Percentiles rank a stretch among this genome's conserved stretches.
Evolutionary conservation across 2,797 vertebrate species (phyloP).

Genomic region (Acipenser ruthenus): DNA sequence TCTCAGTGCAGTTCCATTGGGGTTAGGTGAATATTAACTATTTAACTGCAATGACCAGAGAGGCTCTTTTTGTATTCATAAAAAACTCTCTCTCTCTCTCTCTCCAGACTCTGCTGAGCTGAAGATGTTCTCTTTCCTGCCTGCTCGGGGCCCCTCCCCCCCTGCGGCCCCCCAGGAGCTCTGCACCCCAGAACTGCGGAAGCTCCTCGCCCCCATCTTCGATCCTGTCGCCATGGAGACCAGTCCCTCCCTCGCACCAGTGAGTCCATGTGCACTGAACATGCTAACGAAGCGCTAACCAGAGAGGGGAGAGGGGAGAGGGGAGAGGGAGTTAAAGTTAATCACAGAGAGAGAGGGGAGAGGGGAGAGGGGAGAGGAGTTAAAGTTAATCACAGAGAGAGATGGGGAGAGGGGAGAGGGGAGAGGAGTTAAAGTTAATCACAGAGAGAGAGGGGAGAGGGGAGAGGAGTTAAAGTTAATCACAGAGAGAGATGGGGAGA

Average conservation of each 20-base stretch:
- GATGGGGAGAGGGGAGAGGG: no score
- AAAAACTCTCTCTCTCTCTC: conserved; percentile 1
- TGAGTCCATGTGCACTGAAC: neutral
- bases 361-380: no score
- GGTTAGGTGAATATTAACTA: neutral
- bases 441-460: no score
- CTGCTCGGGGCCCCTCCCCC: conserved; percentile 28
- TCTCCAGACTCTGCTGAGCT: conserved; percentile 35
- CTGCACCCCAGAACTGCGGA: conserved; percentile 64
- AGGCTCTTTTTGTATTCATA: neutral
- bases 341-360: no score
- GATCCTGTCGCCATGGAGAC: conserved; percentile 28
- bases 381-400: no score
- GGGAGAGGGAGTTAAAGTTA: no score
- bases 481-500: no score
- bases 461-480: no score
- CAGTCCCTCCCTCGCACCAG: conserved; percentile 7
- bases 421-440: no score
- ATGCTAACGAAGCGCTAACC: neutral
- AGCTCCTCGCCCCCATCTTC: conserved; percentile 72
- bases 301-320: neutral
- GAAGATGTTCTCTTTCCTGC: conserved; percentile 35
- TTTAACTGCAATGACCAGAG: neutral
- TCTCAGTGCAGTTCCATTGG: neutral
- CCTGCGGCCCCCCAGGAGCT: conserved; percentile 62